Evolutionary conservation across 2,113 vertebrate species (phyloP).

Genomic region (Panthera tigris): DNA sequence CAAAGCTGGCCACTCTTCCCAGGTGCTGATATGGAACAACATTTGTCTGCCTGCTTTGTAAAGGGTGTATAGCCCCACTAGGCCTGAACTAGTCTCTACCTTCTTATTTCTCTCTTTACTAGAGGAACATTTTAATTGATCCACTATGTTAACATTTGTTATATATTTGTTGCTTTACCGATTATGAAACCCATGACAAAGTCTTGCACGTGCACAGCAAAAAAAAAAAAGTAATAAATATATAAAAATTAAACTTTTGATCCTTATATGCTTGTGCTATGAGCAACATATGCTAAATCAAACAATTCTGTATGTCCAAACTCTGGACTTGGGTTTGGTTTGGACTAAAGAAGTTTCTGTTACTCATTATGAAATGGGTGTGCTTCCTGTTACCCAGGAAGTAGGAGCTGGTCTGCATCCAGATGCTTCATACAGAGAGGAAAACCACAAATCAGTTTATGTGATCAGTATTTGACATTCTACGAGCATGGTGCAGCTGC

Average conservation of each 20-base stretch:
- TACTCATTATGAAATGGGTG: background rate
- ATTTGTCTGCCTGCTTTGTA: background rate
- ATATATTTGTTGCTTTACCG: background rate
- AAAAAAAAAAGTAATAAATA: background rate
- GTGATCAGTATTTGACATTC: background rate
- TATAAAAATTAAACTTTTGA: background rate
- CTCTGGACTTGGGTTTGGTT: background rate
- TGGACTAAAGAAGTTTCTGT: background rate
- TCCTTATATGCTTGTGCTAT: background rate
- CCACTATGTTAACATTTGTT: background rate
- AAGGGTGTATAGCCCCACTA: background rate
- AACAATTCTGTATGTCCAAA: background rate
- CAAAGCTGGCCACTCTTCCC: background rate
- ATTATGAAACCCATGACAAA: background rate
- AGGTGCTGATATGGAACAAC: background rate
- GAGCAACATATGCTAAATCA: background rate
- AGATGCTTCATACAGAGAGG: slow-evolving; percentile 5
- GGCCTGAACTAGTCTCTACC: background rate
- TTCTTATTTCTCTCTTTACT: background rate
- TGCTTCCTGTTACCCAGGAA: slow-evolving; percentile 49
- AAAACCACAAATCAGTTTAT: slow-evolving; percentile 35
- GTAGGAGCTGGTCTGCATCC: background rate
- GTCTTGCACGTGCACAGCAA: background rate
- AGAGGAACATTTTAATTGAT: background rate
- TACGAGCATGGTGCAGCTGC: background rate